A percentile compares a stretch with the other conserved stretches of the same genome.
These are phyloP conservation scores for Tachina lurida DNA, from an alignment of 2,888 invertebrate species.

Conservation along the genomic window DNA sequence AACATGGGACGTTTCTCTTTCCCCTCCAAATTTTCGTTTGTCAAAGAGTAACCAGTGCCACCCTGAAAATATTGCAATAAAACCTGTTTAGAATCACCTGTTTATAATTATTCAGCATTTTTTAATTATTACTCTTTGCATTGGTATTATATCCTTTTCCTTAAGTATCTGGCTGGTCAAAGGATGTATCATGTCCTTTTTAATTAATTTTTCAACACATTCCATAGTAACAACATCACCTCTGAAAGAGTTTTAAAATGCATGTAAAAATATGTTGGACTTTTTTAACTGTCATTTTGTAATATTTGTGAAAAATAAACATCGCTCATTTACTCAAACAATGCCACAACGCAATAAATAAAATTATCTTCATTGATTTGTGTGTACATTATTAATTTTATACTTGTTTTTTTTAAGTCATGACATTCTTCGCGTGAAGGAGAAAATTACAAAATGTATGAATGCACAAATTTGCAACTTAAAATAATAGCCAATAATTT, in stretches of 20 bases:
- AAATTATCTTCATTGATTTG: no score
- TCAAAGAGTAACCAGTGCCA: slow-evolving; percentile 96
- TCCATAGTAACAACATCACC: slow-evolving; percentile 98
- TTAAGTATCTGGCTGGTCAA: slow-evolving; percentile 91
- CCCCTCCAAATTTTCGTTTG: slow-evolving; percentile 92
- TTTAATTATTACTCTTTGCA: slow-evolving; percentile 89
- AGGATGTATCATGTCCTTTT: slow-evolving; percentile 98
- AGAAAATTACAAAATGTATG: no score
- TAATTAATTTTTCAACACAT: slow-evolving; percentile 97
- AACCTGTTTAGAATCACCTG: slow-evolving; percentile 1
- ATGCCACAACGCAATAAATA: no score
- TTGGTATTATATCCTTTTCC: slow-evolving; percentile 95
- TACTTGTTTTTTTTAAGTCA: no score
- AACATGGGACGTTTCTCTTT: slow-evolving; percentile 92
- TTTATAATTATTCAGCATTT: slow-evolving; percentile 5
- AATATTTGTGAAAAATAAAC: not conserved
- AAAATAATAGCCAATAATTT: no score
- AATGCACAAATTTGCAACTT: no score
- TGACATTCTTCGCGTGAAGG: no score
- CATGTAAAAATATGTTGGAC: not conserved
- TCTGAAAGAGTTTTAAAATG: slow-evolving; percentile 79
- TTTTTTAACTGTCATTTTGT: no score
- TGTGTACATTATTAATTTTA: no score
- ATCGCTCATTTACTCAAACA: not conserved
- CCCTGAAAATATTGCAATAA: slow-evolving; percentile 85